Evolutionary conservation across 2,888 invertebrate species (phyloP).

Genomic region (Dicyrtoma fusca): DNA sequence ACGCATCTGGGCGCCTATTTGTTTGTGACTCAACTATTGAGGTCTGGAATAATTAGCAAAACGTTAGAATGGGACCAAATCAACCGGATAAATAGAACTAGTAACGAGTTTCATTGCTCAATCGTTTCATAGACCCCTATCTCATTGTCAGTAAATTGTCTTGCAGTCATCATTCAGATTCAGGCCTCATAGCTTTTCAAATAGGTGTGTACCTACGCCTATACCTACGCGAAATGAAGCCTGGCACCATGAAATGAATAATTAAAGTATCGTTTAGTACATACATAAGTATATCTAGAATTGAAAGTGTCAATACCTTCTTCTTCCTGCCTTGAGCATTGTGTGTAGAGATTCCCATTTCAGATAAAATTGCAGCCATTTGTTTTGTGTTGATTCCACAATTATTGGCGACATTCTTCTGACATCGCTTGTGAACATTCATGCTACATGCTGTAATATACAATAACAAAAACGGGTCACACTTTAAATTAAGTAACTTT

Average conservation of each 20-base stretch:
- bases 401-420: slow-evolving; percentile 98
- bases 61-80: too few species aligned
- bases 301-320: slow-evolving; percentile 25
- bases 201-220: too few species aligned
- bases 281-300: too few species aligned
- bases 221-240: too few species aligned
- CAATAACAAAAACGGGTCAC: too few species aligned
- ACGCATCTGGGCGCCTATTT: slow-evolving; percentile 27
- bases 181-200: too few species aligned
- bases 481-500: too few species aligned
- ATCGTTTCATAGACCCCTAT: neutral
- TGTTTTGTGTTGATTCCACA: slow-evolving; percentile 97
- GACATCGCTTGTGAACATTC: slow-evolving; percentile 98
- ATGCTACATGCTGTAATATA: slow-evolving; percentile 92
- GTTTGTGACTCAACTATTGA: slow-evolving; percentile 36
- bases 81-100: too few species aligned
- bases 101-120: neutral
- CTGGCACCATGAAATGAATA: too few species aligned
- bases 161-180: too few species aligned
- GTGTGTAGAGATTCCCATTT: slow-evolving; percentile 88
- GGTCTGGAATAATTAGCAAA: slow-evolving; percentile 19
- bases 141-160: too few species aligned
- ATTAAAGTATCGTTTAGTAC: too few species aligned
- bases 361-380: slow-evolving; percentile 90
- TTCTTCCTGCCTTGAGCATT: slow-evolving; percentile 69